A percentile compares a stretch with the other conserved stretches of the same genome.
Conservation (phyloP, 2,113 vertebrate genomes). For the Pogona vitticeps region DNA sequence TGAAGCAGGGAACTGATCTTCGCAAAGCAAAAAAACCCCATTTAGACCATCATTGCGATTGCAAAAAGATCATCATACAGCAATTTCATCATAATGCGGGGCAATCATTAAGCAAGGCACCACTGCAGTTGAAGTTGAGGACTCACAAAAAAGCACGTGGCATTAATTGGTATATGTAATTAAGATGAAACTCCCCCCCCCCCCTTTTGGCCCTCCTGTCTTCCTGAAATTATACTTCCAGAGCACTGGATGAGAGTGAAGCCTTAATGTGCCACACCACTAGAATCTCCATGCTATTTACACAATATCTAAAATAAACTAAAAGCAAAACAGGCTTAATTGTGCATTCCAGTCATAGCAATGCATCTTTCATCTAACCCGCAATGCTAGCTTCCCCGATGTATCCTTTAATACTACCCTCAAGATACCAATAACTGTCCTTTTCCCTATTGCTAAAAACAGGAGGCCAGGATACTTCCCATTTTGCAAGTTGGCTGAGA, state of each 20-base stretch:
- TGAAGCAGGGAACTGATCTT: too few relatives aligned
- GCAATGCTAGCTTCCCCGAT: background rate
- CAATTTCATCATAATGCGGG: too few relatives aligned
- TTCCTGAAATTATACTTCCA: background rate
- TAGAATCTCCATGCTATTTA: background rate
- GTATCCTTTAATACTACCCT: background rate
- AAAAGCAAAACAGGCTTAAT: background rate
- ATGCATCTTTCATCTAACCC: background rate
- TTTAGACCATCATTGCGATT: too few relatives aligned
- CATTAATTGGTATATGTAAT: background rate
- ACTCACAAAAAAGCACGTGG: background rate
- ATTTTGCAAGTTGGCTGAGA: background rate
- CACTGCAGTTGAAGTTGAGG: background rate
- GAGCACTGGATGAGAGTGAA: background rate
- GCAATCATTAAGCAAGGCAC: too few relatives aligned
- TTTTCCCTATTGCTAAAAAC: background rate
- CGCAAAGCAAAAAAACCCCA: too few relatives aligned
- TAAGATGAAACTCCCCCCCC: background rate
- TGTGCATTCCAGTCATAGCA: background rate
- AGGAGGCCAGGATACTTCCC: background rate
- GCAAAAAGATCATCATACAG: too few relatives aligned
- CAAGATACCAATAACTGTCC: background rate
- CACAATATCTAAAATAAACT: background rate
- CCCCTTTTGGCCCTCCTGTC: background rate
- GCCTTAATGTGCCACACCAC: background rate